Evolutionary conservation across 2,888 invertebrate genomes (phyloP).

Genomic region (Nysson spinosus): DNA sequence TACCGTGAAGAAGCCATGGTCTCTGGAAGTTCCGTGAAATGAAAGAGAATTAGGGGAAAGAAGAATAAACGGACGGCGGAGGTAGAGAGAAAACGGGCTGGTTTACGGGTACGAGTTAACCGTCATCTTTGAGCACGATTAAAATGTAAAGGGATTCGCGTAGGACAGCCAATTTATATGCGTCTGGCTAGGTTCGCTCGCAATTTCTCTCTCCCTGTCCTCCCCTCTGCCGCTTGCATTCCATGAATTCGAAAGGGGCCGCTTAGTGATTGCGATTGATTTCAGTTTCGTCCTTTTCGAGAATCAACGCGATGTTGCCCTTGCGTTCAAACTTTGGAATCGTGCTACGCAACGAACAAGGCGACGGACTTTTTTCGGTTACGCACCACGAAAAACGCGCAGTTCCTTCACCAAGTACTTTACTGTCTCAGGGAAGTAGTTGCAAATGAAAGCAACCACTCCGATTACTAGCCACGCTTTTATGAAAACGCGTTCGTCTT

Average conservation of each 20-base stretch:
- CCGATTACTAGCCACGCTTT: conserved; percentile 32
- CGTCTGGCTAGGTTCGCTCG: conserved; percentile 52
- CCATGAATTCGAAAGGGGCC: too few species aligned
- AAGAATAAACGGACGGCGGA: background rate
- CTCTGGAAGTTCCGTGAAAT: too few species aligned
- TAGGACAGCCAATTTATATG: conserved; percentile 62
- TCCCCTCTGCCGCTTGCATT: background rate
- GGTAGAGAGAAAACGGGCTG: conserved; percentile 1
- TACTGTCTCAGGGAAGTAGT: conserved; percentile 38
- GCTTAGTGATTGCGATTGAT: too few species aligned
- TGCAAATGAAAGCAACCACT: conserved; percentile 35
- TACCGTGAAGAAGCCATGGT: too few species aligned
- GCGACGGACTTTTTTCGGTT: too few species aligned
- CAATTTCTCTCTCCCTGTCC: background rate
- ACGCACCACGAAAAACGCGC: too few species aligned
- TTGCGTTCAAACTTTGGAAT: too few species aligned
- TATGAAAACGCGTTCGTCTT: conserved; percentile 25
- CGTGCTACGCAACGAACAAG: too few species aligned
- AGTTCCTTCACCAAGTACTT: too few species aligned
- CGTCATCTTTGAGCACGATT: conserved; percentile 55
- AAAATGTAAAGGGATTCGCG: conserved; percentile 63
- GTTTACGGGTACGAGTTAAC: conserved; percentile 19
- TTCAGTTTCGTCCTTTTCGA: too few species aligned
- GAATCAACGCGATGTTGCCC: too few species aligned
- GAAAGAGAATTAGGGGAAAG: too few species aligned